Evolutionary conservation across 2,797 vertebrate genomes (phyloP).

Genomic region (Psittacula echo): DNA sequence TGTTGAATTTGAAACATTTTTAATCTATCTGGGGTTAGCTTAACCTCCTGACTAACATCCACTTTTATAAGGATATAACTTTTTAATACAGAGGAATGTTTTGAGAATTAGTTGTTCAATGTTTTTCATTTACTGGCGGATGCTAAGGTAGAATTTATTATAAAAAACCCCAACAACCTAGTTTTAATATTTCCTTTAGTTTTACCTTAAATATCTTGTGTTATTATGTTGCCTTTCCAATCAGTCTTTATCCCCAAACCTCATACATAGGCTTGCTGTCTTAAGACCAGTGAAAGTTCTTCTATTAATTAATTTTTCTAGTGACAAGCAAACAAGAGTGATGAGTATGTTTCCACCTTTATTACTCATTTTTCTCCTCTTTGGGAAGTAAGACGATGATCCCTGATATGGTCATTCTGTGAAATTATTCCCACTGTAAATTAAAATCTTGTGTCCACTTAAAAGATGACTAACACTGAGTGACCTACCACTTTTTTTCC

Average conservation of each 20-base stretch:
- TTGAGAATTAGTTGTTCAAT: neutral
- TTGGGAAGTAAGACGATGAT: constrained; percentile 29
- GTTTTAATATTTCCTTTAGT: neutral
- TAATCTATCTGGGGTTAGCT: neutral
- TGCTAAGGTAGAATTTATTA: neutral
- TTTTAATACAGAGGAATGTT: neutral
- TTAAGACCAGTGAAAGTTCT: constrained; percentile 24
- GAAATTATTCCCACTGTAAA: constrained; percentile 58
- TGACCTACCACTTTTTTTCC: constrained; percentile 42
- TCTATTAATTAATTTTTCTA: constrained; percentile 58
- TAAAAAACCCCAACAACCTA: rapidly evolving
- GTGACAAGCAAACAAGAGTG: constrained; percentile 65
- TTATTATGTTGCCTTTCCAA: neutral
- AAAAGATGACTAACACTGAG: constrained; percentile 60
- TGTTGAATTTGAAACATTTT: neutral
- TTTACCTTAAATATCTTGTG: neutral
- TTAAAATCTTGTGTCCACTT: constrained; percentile 10
- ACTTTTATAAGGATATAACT: neutral
- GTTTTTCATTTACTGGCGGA: neutral
- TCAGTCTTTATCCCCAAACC: neutral
- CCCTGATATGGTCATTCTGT: constrained; percentile 49
- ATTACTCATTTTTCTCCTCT: constrained; percentile 66
- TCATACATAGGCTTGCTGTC: neutral
- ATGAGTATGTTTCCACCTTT: constrained; percentile 66
- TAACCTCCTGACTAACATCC: neutral